These are phyloP conservation scores for Popillia japonica DNA, from an alignment of 1,140 invertebrate species.

Conservation along the genomic window DNA sequence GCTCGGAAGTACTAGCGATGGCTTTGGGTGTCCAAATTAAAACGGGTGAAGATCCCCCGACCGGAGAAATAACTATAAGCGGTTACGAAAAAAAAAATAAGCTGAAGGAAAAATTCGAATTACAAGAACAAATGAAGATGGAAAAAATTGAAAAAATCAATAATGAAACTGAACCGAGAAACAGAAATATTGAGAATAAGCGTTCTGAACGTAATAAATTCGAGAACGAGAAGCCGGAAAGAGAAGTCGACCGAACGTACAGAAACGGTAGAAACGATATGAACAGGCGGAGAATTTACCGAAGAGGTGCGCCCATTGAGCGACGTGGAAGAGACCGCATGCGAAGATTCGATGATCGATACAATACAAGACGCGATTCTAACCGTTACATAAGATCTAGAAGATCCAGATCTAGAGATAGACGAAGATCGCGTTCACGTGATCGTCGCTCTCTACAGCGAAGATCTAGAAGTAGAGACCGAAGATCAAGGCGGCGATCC, in stretches of 20 bases:
- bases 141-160: slow-evolving; percentile 29
- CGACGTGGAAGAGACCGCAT: not conserved
- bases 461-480: slow-evolving; percentile 39
- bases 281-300: slow-evolving; percentile 23
- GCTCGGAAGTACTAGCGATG: slow-evolving; percentile 60
- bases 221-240: slow-evolving; percentile 52
- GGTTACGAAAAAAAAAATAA: slow-evolving; percentile 53
- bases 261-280: slow-evolving; percentile 27
- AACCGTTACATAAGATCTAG: slow-evolving; percentile 29
- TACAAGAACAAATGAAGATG: slow-evolving; percentile 32
- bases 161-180: slow-evolving; percentile 38
- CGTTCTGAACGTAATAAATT: slow-evolving; percentile 54
- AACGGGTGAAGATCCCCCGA: slow-evolving; percentile 56
- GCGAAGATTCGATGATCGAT: slow-evolving; percentile 35
- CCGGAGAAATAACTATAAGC: slow-evolving; percentile 52
- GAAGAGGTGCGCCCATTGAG: not conserved
- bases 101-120: slow-evolving; percentile 19
- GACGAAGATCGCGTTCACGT: slow-evolving; percentile 41
- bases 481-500: slow-evolving; percentile 43
- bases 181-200: slow-evolving; percentile 35
- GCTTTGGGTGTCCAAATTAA: slow-evolving; percentile 62
- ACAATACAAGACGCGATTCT: slow-evolving; percentile 13
- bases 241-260: slow-evolving; percentile 34
- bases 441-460: slow-evolving; percentile 39
- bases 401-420: slow-evolving; percentile 46